Percentiles rank a stretch among this genome's conserved stretches.
Conservation (phyloP, 1,140 invertebrate genomes). For the Oncopodura yosiiana region DNA sequence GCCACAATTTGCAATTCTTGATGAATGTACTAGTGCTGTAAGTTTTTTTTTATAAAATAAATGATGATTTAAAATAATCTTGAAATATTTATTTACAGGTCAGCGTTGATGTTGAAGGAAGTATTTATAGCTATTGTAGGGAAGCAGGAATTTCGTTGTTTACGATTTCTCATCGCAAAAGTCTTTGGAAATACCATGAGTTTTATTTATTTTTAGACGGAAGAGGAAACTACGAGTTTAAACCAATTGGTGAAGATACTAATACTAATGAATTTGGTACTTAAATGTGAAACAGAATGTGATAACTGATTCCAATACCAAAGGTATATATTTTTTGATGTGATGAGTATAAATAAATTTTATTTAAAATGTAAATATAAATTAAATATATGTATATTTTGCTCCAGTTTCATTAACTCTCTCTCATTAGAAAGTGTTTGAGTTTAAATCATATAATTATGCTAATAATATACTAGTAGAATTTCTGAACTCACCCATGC, state of each 20-base stretch:
- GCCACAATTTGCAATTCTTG: constrained; percentile 95
- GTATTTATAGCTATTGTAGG: constrained; percentile 89
- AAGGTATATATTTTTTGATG: no score
- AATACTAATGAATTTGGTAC: not conserved
- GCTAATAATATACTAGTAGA: no score
- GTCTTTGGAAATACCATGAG: constrained; percentile 92
- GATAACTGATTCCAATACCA: no score
- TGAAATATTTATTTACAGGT: constrained; percentile 53
- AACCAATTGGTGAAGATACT: not conserved
- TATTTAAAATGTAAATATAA: no score
- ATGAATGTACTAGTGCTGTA: constrained; percentile 72
- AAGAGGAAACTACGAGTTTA: constrained; percentile 18
- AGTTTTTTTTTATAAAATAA: constrained; percentile 20
- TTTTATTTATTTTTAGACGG: constrained; percentile 30
- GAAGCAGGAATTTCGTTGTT: constrained; percentile 87
- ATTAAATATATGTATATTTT: no score
- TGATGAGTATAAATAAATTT: no score
- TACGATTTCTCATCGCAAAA: constrained; percentile 93
- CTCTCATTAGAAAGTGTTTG: no score
- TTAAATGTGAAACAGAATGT: no score
- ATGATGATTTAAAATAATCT: not conserved
- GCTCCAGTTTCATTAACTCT: no score
- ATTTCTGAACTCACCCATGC: no score
- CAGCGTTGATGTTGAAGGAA: constrained; percentile 92
- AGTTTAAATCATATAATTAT: no score